Evolutionary conservation across 2,888 invertebrate species (phyloP).

Genomic region (Uloborus plumipes): DNA sequence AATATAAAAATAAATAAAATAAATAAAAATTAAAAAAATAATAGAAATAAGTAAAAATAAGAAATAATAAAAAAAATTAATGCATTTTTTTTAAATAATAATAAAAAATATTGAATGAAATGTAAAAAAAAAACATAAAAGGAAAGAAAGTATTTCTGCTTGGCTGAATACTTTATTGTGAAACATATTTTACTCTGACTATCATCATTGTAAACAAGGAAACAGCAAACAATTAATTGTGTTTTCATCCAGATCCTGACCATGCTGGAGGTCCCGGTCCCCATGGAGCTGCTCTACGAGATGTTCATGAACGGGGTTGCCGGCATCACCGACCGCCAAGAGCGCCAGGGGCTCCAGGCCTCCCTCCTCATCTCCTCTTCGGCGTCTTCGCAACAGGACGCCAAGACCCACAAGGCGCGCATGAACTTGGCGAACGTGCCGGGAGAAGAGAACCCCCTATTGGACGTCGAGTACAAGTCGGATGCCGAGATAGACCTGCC

Average conservation of each 20-base stretch:
- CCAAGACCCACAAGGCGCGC: constrained; percentile 6
- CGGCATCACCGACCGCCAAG: constrained; percentile 68
- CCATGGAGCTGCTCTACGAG: constrained; percentile 86
- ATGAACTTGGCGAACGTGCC: constrained; percentile 40
- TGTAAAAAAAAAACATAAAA: too few relatives aligned
- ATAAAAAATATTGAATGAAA: too few relatives aligned
- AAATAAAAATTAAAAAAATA: too few relatives aligned
- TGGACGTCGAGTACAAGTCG: constrained; percentile 44
- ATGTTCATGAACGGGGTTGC: constrained; percentile 91
- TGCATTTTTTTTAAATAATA: too few relatives aligned
- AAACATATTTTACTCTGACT: too few relatives aligned
- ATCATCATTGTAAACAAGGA: neutral
- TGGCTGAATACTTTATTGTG: too few relatives aligned
- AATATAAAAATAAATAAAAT: too few relatives aligned
- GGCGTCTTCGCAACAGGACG: constrained; percentile 26
- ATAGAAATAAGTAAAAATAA: too few relatives aligned
- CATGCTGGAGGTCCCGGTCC: constrained; percentile 89
- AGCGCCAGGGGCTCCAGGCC: constrained; percentile 5
- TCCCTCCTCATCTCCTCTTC: constrained; percentile 38
- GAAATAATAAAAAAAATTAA: too few relatives aligned
- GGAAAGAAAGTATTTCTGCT: too few relatives aligned
- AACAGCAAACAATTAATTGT: neutral
- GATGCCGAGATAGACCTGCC: constrained; percentile 79
- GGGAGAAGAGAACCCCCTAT: constrained; percentile 29
- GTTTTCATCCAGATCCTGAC: constrained; percentile 76